Evolutionary conservation across 2,888 invertebrate genomes (phyloP).

Genomic region (Callimorpha dominula): DNA sequence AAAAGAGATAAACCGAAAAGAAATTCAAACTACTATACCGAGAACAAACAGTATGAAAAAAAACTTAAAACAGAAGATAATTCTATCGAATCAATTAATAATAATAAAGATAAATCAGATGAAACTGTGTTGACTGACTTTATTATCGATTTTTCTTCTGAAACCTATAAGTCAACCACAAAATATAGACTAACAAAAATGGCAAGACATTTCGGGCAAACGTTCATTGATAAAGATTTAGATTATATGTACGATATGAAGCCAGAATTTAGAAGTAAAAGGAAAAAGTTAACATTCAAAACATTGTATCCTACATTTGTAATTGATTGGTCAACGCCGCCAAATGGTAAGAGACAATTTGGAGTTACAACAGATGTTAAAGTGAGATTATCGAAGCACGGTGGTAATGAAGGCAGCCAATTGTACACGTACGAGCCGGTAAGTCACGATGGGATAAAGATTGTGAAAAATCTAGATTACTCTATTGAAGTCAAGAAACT

Average conservation of each 20-base stretch:
- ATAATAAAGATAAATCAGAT: not conserved
- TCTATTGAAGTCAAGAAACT: conserved; percentile 1
- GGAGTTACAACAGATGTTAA: not conserved
- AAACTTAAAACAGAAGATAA: not conserved
- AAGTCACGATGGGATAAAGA: not conserved
- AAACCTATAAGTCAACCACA: not conserved
- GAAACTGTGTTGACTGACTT: not conserved
- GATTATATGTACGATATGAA: not conserved
- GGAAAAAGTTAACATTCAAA: not conserved
- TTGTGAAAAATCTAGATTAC: not conserved
- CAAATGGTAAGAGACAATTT: not conserved
- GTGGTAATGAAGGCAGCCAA: not conserved
- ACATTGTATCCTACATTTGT: not conserved
- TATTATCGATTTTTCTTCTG: conserved; percentile 4
- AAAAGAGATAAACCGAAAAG: not conserved
- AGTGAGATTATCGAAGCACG: not conserved
- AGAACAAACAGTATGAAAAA: not conserved
- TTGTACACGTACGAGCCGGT: too few species aligned
- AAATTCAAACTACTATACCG: not conserved
- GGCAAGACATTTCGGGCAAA: not conserved
- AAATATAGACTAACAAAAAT: not conserved
- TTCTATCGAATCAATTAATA: not conserved
- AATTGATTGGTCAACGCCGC: not conserved
- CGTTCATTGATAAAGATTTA: not conserved
- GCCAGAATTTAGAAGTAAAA: not conserved